Base-by-base conservation (phyloP, 2,888 invertebrate species). In the Xylocampa areola region DNA sequence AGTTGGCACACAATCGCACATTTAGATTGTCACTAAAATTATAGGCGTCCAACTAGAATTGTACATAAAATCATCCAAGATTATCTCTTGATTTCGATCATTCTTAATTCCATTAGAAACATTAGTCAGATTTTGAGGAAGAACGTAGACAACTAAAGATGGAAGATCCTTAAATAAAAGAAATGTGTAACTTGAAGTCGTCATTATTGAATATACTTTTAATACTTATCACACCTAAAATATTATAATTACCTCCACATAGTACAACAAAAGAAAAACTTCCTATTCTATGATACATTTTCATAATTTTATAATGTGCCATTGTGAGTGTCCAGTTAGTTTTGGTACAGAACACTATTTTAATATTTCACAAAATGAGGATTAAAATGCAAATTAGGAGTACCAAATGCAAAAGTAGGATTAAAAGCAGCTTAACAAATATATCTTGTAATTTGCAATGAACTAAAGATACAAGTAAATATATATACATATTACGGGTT, bases 211-310 rank as follows among this genome's bases (percentile, higher is more conserved):
- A 57, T 65, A 63, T 62, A 65, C 43, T 69, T 64, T 50, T 66
- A 69, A 69, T 51, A 43, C 47, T 44, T 66, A 66, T 39, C 47
- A 66, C 17, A 13, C 21, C 47, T 69, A 66, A 69, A 43, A 55
- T n/a, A n/a, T n/a, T n/a, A 21, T 55, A 51, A 53, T 43, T 51
- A 65, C 64, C 57, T 64, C 50, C 70, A 66, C 57, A 45, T 63
- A 45, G 5, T 63, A 66, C 49, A 57, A 69, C 50, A 63, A 50
- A 61, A n/a, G n/a, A n/a, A n/a, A 68, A 49, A 8, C 16, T 35
- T 23, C 11, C 35, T 49, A 45, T 16, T 29, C 44, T 62, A 68
- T 68, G 48, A 62, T 54, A 62, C 40, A 63, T 17, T 63, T 55
- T 47, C 58, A 14, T 36, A 8, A 36, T 61, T 43, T 29, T 21